Evolutionary conservation across 2,888 invertebrate genomes (phyloP).

Genomic region (Elmis aenea): DNA sequence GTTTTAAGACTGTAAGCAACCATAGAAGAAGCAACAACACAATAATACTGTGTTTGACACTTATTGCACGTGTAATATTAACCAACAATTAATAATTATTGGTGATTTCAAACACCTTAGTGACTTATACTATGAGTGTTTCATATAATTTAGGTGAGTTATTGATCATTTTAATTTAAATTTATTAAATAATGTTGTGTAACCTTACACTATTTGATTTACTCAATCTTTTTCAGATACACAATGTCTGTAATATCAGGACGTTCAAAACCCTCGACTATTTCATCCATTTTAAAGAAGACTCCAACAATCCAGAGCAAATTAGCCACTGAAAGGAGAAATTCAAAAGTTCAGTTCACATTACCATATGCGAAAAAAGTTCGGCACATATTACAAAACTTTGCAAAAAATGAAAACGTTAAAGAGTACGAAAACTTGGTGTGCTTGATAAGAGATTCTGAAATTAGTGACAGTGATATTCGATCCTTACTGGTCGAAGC

Average conservation of each 20-base stretch:
- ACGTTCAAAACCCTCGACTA: conserved; percentile 12
- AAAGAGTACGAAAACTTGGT: conserved; percentile 52
- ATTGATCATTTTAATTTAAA: too few relatives aligned
- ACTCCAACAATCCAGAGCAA: conserved; percentile 22
- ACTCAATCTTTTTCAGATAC: conserved; percentile 1
- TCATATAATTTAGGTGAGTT: too few relatives aligned
- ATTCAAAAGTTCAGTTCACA: conserved; percentile 44
- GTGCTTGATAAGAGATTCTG: conserved; percentile 48
- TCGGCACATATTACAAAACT: conserved; percentile 46
- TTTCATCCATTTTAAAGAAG: conserved; percentile 24
- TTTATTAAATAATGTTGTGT: too few relatives aligned
- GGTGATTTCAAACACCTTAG: too few relatives aligned
- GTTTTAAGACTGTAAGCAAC: too few relatives aligned
- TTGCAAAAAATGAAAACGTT: conserved; percentile 39
- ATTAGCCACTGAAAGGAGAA: conserved; percentile 11
- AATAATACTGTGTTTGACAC: too few relatives aligned
- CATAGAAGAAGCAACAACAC: too few relatives aligned
- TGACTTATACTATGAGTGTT: too few relatives aligned
- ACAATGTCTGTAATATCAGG: conserved; percentile 21
- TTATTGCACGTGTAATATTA: too few relatives aligned
- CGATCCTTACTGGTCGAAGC: conserved; percentile 53
- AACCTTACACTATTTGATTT: neutral
- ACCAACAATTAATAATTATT: too few relatives aligned
- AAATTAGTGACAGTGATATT: conserved; percentile 55
- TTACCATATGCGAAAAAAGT: conserved; percentile 48